A percentile compares a stretch with the other conserved stretches of the same genome.
Conservation (phyloP, 2,113 vertebrate species). For the Petroica traversi region DNA sequence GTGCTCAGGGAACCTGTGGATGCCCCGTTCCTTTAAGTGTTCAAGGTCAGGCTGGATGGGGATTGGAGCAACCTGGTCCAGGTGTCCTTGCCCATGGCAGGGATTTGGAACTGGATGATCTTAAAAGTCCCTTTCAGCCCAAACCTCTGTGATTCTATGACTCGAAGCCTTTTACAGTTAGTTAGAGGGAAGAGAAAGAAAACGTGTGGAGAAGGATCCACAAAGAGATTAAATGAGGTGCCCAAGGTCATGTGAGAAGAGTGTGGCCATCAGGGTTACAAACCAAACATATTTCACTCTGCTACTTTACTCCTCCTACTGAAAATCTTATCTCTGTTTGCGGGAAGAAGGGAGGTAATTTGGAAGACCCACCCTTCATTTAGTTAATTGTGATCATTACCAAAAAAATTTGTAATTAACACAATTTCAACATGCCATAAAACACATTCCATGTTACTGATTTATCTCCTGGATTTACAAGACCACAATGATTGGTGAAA, state of each 20-base stretch:
- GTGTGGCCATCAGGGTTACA: background rate
- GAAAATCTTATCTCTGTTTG: background rate
- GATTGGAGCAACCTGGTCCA: background rate
- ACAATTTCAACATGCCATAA: background rate
- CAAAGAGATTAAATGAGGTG: background rate
- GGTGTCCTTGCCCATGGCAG: background rate
- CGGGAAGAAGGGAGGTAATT: background rate
- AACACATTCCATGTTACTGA: background rate
- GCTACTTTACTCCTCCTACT: background rate
- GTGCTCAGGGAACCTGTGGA: background rate
- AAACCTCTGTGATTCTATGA: background rate
- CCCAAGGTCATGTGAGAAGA: background rate
- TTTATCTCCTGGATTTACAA: background rate
- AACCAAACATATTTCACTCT: background rate
- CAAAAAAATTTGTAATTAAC: background rate
- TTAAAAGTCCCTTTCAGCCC: background rate
- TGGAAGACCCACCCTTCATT: background rate
- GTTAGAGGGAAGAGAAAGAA: background rate
- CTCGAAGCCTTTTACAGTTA: background rate
- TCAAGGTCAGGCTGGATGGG: background rate
- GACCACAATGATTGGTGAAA: background rate
- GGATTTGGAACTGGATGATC: background rate
- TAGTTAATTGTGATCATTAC: background rate
- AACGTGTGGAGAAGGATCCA: background rate
- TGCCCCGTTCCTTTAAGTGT: background rate